phyloP scores from a whole-genome alignment of 2,888 invertebrate species.

The Tachina fera region DNA sequence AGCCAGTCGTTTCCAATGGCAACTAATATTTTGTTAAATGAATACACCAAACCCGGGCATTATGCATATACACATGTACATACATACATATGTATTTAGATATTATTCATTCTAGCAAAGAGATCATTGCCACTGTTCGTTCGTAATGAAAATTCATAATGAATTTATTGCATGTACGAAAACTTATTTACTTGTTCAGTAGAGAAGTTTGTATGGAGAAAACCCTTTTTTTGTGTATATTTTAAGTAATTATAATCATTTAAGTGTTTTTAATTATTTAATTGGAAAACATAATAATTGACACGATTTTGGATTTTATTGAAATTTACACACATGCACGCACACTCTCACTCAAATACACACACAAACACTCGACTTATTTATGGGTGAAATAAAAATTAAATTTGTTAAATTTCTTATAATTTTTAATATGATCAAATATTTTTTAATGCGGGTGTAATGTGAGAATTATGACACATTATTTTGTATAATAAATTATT shows the following conservation, averaged over 20 bases:
- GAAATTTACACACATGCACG: constrained; percentile 23
- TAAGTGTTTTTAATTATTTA: constrained; percentile 71
- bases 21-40: constrained; percentile 29
- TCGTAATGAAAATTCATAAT: constrained; percentile 56
- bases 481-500: constrained; percentile 8
- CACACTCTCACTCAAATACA: neutral
- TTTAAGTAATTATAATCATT: constrained; percentile 55
- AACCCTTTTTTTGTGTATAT: constrained; percentile 27
- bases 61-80: neutral
- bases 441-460: constrained; percentile 47
- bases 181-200: neutral
- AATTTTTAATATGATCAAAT: constrained; percentile 17
- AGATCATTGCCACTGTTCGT: constrained; percentile 65
- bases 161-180: constrained; percentile 59
- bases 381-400: constrained; percentile 13
- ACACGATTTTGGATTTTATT: constrained; percentile 70
- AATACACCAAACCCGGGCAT: neutral
- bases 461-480: constrained; percentile 23
- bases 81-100: too few relatives aligned
- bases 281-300: constrained; percentile 72
- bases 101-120: constrained; percentile 34
- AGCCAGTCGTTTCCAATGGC: constrained; percentile 55
- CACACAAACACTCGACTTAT: neutral
- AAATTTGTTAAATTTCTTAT: constrained; percentile 18
- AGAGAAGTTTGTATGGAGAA: constrained; percentile 1